A percentile compares a stretch with the other conserved stretches of the same genome.
Evolutionary conservation across 2,888 invertebrate species (phyloP).

Genomic region (Scrobipalpa atriplicella): DNA sequence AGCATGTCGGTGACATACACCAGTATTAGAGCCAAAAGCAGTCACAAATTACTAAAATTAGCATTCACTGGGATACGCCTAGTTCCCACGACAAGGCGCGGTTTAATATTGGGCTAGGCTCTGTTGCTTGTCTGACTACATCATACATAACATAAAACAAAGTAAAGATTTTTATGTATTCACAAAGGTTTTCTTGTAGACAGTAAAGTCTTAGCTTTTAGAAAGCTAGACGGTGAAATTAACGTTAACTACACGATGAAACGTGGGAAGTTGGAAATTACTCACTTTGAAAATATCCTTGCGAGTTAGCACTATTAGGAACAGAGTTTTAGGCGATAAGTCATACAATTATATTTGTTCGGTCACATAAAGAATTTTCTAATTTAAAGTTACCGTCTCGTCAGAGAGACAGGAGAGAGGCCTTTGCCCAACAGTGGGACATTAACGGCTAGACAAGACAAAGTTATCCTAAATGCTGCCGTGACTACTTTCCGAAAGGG

Average conservation of each 20-base stretch:
- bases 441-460: too few species aligned
- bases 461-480: too few species aligned
- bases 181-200: neutral
- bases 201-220: neutral
- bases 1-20: slow-evolving; percentile 12
- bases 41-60: slow-evolving; percentile 22
- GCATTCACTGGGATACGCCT: slow-evolving; percentile 28
- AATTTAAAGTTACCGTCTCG: too few species aligned
- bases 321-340: too few species aligned
- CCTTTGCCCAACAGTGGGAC: too few species aligned
- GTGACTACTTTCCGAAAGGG: too few species aligned
- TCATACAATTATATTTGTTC: too few species aligned
- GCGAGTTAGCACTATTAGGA: neutral
- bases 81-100: slow-evolving; percentile 35
- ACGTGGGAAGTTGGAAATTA: slow-evolving; percentile 5
- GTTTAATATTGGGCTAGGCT: slow-evolving; percentile 39
- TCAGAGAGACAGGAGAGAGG: too few species aligned
- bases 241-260: neutral
- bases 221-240: slow-evolving; percentile 22
- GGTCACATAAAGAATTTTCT: too few species aligned
- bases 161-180: neutral
- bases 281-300: slow-evolving; percentile 2
- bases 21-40: neutral
- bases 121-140: slow-evolving; percentile 32
- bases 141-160: neutral